Conservation (phyloP, 2,888 invertebrate species). For the Lapara coniferarum region DNA sequence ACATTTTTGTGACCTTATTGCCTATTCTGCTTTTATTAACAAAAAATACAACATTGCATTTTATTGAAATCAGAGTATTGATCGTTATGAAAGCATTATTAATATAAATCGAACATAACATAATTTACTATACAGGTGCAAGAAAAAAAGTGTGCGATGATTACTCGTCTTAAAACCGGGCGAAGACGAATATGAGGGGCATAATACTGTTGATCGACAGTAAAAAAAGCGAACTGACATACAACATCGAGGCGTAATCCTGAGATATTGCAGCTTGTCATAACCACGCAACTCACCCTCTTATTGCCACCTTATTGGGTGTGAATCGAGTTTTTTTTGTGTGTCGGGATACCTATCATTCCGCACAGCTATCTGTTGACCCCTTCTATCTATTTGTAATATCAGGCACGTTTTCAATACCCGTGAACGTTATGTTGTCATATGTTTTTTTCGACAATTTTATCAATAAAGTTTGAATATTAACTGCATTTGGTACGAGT, state of each 20-base stretch:
- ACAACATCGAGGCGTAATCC: slow-evolving; percentile 79
- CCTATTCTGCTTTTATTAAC: not conserved
- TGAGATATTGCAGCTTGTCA: slow-evolving; percentile 73
- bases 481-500: not conserved
- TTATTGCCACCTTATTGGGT: slow-evolving; percentile 62
- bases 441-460: slow-evolving; percentile 18
- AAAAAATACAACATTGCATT: not conserved
- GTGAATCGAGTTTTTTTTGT: slow-evolving; percentile 50
- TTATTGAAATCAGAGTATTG: not conserved
- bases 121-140: too few species aligned
- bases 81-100: not conserved
- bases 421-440: slow-evolving; percentile 24
- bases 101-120: not conserved
- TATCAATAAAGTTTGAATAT: not conserved
- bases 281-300: slow-evolving; percentile 53
- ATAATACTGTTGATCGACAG: slow-evolving; percentile 60
- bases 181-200: slow-evolving; percentile 61
- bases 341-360: slow-evolving; percentile 39
- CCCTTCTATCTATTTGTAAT: slow-evolving; percentile 42
- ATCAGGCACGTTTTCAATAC: slow-evolving; percentile 45
- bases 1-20: not conserved
- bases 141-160: not conserved
- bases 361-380: slow-evolving; percentile 40
- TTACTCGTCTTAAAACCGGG: not conserved
- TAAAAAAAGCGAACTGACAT: slow-evolving; percentile 61